A percentile compares a stretch with the other conserved stretches of the same genome.
Evolutionary conservation across 2,888 invertebrate genomes (phyloP).

Genomic region (Plebejus anna): DNA sequence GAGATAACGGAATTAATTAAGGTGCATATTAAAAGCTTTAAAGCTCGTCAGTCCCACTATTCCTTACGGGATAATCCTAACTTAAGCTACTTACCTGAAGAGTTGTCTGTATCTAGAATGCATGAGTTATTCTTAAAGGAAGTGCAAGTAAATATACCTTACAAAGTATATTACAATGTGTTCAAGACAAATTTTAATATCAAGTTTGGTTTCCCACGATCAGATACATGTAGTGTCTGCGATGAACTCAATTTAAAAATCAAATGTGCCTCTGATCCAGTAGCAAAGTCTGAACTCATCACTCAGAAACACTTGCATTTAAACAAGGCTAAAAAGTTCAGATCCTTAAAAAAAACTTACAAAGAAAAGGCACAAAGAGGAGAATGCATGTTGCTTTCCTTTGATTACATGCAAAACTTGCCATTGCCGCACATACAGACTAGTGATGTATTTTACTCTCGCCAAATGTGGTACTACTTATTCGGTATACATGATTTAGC

Average conservation of each 20-base stretch:
- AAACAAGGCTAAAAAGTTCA: background rate
- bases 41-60: no score
- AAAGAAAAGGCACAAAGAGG: background rate
- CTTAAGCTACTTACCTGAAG: background rate
- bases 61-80: background rate
- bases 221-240: background rate
- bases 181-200: background rate
- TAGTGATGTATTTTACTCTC: background rate
- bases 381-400: background rate
- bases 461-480: conserved; percentile 2
- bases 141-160: background rate
- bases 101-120: no score
- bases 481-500: background rate
- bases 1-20: no score
- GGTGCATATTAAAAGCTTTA: no score
- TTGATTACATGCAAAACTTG: background rate
- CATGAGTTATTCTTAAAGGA: no score
- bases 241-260: background rate
- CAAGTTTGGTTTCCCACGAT: background rate
- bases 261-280: background rate
- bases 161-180: background rate
- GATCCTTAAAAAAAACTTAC: background rate
- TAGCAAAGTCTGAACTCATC: background rate
- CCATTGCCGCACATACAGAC: conserved; percentile 1
- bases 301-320: background rate